Evolutionary conservation across 2,113 vertebrate species (phyloP).

Genomic region (Scomber scombrus): DNA sequence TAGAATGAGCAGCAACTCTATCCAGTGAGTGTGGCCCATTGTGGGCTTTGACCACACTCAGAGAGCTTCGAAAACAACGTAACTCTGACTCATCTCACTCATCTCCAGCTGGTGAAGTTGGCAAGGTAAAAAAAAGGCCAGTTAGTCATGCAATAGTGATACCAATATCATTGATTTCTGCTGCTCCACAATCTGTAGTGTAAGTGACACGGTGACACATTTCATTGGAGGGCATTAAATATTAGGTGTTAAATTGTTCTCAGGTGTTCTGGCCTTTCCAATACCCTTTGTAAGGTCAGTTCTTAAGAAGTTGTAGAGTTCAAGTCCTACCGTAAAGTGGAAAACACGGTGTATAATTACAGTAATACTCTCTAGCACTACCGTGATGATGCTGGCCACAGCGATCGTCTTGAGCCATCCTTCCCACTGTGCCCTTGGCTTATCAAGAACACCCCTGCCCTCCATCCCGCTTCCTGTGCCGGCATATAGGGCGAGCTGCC

Average conservation of each 20-base stretch:
- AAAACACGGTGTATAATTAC: constrained; percentile 51
- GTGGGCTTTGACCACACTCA: constrained; percentile 41
- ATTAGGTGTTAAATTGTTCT: constrained; percentile 10
- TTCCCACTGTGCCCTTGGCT: constrained; percentile 56
- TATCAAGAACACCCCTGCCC: constrained; percentile 41
- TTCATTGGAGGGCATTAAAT: constrained; percentile 25
- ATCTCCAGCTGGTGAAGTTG: constrained; percentile 54
- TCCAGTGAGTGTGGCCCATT: constrained; percentile 7
- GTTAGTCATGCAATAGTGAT: constrained; percentile 38
- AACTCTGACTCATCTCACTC: constrained; percentile 62
- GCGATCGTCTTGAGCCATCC: constrained; percentile 7
- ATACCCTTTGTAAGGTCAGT: not conserved
- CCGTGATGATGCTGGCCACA: constrained; percentile 21
- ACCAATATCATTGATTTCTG: constrained; percentile 21
- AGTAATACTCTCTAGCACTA: constrained; percentile 28
- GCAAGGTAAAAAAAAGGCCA: constrained; percentile 41
- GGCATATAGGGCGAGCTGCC: constrained; percentile 55
- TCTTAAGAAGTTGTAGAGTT: not conserved
- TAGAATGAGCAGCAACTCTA: constrained; percentile 10
- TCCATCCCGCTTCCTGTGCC: constrained; percentile 51
- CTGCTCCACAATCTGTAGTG: not conserved
- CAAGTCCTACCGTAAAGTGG: not conserved
- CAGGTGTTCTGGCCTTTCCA: constrained; percentile 32
- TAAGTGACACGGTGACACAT: constrained; percentile 2
- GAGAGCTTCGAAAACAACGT: constrained; percentile 51